Conservation (phyloP, 2,797 vertebrate species). For the Acrossocheilus wenchowensis region DNA sequence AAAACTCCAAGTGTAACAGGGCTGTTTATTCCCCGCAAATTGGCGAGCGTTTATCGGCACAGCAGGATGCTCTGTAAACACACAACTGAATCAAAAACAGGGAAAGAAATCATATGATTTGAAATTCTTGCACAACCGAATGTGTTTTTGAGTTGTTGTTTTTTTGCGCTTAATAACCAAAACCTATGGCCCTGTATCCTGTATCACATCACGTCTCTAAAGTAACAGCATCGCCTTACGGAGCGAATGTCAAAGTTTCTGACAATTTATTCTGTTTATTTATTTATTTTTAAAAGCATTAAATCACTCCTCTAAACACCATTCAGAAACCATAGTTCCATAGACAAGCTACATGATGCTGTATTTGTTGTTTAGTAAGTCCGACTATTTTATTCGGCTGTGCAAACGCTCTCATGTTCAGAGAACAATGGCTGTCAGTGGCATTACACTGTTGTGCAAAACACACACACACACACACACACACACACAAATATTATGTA, state of each 20-base stretch:
- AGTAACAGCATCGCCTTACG: not conserved
- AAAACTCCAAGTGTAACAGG: conserved; percentile 62
- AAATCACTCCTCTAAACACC: not conserved
- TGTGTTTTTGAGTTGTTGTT: conserved; percentile 24
- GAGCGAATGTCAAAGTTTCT: not conserved
- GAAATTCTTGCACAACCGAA: conserved; percentile 46
- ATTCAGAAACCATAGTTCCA: not conserved
- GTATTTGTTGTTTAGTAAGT: conserved; percentile 10
- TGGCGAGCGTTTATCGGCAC: conserved; percentile 73
- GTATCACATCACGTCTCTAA: not conserved
- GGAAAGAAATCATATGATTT: conserved; percentile 54
- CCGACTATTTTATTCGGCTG: conserved; percentile 1
- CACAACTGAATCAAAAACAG: conserved; percentile 50
- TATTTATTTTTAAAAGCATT: not conserved
- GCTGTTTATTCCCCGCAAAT: conserved; percentile 78
- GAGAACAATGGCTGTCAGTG: conserved; percentile 38
- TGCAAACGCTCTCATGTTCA: conserved; percentile 27
- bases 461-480: not conserved
- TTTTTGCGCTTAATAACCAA: not conserved
- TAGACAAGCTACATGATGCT: not conserved
- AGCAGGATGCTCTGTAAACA: conserved; percentile 66
- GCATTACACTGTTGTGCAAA: conserved; percentile 15
- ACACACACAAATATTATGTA: not conserved
- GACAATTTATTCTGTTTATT: not conserved
- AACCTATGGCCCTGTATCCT: not conserved